Evolutionary conservation across 2,113 vertebrate genomes (phyloP).

Genomic region (Pteropus alecto): DNA sequence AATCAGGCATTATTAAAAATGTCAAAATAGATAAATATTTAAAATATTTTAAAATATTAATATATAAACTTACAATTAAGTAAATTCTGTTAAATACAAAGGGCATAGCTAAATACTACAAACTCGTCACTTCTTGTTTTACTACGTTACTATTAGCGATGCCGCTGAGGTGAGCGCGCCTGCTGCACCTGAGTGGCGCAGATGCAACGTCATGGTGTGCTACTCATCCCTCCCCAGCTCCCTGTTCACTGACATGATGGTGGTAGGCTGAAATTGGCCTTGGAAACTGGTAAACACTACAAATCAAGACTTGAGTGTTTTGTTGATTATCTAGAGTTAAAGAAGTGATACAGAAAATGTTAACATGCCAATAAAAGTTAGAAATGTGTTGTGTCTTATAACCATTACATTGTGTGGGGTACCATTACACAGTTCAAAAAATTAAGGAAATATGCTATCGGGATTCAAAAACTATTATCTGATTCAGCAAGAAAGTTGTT

Average conservation of each 20-base stretch:
- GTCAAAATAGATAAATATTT: neutral
- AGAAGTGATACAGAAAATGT: neutral
- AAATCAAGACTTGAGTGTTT: neutral
- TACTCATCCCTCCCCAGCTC: neutral
- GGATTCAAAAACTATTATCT: neutral
- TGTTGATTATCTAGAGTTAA: neutral
- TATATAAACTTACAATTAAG: neutral
- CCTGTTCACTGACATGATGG: neutral
- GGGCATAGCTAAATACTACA: neutral
- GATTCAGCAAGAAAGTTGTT: constrained; percentile 3
- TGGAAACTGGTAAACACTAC: neutral
- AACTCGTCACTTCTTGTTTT: neutral
- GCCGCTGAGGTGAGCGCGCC: neutral
- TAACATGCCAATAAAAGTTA: constrained; percentile 7
- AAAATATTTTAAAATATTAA: neutral
- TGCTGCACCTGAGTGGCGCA: neutral
- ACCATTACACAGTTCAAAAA: neutral
- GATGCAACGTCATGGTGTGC: neutral
- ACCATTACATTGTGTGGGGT: neutral
- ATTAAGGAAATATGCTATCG: neutral
- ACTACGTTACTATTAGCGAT: neutral
- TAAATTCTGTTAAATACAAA: constrained; percentile 4
- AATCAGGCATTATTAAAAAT: constrained; percentile 6
- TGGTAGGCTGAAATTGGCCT: neutral
- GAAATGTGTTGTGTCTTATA: neutral